These are phyloP conservation scores for Zeuzera pyrina DNA, from an alignment of 2,888 invertebrate species.

Conservation along the genomic window DNA sequence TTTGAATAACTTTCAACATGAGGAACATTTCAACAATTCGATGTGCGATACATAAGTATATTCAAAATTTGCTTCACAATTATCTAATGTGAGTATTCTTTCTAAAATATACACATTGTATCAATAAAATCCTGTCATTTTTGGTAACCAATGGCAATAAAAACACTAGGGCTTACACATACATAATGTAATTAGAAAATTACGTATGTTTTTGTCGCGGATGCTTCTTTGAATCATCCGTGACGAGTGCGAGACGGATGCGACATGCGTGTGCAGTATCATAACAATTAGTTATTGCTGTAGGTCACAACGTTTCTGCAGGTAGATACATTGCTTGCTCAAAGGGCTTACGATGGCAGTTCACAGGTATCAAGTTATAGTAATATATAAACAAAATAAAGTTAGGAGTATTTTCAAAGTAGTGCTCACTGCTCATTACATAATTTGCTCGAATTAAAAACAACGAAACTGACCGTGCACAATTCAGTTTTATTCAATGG, in stretches of 20 bases:
- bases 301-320: slow-evolving; percentile 32
- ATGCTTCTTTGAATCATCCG: slow-evolving; percentile 49
- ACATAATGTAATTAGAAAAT: slow-evolving; percentile 48
- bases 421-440: too few relatives aligned
- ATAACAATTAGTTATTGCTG: slow-evolving; percentile 62
- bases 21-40: slow-evolving; percentile 69
- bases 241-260: slow-evolving; percentile 44
- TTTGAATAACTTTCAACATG: slow-evolving; percentile 51
- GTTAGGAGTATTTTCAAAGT: too few relatives aligned
- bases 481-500: too few relatives aligned
- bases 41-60: slow-evolving; percentile 51
- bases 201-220: slow-evolving; percentile 54
- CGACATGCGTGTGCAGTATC: slow-evolving; percentile 31
- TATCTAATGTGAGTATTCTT: slow-evolving; percentile 58
- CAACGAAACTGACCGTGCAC: too few relatives aligned
- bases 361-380: too few relatives aligned
- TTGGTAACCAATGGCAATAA: slow-evolving; percentile 72
- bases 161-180: slow-evolving; percentile 59
- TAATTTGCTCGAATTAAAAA: too few relatives aligned
- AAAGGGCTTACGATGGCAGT: too few relatives aligned
- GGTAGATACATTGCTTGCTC: too few relatives aligned
- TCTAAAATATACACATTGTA: slow-evolving; percentile 67
- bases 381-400: too few relatives aligned
- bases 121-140: slow-evolving; percentile 70
- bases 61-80: slow-evolving; percentile 53